A percentile compares a stretch with the other conserved stretches of the same genome.
phyloP scores from a whole-genome alignment of 2,888 invertebrate genomes.

The Drosophila rellima region DNA sequence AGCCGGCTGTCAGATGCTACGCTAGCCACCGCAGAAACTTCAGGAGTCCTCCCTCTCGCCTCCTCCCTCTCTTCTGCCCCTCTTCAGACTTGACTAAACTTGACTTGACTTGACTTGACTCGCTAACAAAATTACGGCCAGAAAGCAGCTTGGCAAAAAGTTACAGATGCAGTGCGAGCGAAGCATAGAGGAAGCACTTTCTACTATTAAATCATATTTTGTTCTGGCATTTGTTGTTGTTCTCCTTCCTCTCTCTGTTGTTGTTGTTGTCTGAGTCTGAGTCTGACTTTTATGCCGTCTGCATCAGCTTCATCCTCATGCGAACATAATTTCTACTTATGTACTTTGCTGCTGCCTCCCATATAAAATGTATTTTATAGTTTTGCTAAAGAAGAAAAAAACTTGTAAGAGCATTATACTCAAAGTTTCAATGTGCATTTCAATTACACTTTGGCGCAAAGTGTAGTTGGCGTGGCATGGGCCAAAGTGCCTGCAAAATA shows the following conservation, averaged over 20 bases:
- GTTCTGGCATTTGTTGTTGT: constrained; percentile 10
- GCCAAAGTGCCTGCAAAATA: constrained; percentile 49
- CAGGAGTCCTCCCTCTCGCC: not conserved
- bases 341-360: constrained; percentile 49
- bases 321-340: constrained; percentile 75
- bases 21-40: constrained; percentile 68
- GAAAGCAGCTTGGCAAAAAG: constrained; percentile 48
- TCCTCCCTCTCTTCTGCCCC: not conserved
- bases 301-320: constrained; percentile 62
- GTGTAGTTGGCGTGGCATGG: constrained; percentile 26
- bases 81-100: constrained; percentile 10
- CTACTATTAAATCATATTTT: constrained; percentile 74
- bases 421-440: constrained; percentile 76
- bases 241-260: not conserved
- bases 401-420: constrained; percentile 73
- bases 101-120: constrained; percentile 27
- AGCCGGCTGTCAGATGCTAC: constrained; percentile 62
- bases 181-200: constrained; percentile 45
- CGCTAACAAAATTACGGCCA: constrained; percentile 64
- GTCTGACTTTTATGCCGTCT: constrained; percentile 72
- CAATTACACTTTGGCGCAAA: constrained; percentile 69
- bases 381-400: constrained; percentile 51
- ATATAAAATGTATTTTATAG: constrained; percentile 73
- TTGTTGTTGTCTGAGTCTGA: constrained; percentile 23
- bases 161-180: constrained; percentile 33